Evolutionary conservation across 1,140 invertebrate species (phyloP).

Genomic region (Hyles euphorbiae): DNA sequence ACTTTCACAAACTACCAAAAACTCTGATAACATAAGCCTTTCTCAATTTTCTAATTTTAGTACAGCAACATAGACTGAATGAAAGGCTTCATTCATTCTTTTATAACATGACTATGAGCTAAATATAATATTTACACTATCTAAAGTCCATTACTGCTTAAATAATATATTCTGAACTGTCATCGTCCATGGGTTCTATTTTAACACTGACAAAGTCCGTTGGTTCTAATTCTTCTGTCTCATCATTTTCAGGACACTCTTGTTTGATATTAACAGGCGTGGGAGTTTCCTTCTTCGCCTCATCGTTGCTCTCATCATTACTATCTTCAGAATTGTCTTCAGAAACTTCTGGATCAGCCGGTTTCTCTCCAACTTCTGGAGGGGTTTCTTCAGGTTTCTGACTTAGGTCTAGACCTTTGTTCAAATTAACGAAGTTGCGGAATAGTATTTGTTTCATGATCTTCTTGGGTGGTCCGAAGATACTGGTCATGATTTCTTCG

Average conservation of each 20-base stretch:
- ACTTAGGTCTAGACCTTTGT: constrained; percentile 12
- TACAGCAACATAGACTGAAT: too few relatives aligned
- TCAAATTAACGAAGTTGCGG: constrained; percentile 41
- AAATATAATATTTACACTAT: too few relatives aligned
- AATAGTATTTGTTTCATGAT: constrained; percentile 28
- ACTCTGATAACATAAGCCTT: too few relatives aligned
- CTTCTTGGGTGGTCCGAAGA: constrained; percentile 61
- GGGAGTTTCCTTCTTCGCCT: background rate
- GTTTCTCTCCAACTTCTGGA: constrained; percentile 16
- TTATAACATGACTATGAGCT: too few relatives aligned
- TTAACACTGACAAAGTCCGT: constrained; percentile 65
- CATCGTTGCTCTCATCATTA: constrained; percentile 19
- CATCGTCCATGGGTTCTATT: constrained; percentile 52
- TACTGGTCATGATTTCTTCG: constrained; percentile 50
- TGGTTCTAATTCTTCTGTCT: constrained; percentile 37
- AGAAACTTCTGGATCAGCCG: constrained; percentile 17
- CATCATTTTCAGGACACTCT: constrained; percentile 24
- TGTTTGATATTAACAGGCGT: constrained; percentile 11
- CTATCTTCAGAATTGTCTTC: constrained; percentile 22
- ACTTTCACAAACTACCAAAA: too few relatives aligned
- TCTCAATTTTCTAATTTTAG: too few relatives aligned
- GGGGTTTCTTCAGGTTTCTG: constrained; percentile 15
- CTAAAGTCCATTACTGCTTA: constrained; percentile 3
- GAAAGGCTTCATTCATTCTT: too few relatives aligned
- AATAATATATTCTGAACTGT: constrained; percentile 10